phyloP scores from a whole-genome alignment of 2,797 vertebrate species.

The Pogonophryne albipinna region DNA sequence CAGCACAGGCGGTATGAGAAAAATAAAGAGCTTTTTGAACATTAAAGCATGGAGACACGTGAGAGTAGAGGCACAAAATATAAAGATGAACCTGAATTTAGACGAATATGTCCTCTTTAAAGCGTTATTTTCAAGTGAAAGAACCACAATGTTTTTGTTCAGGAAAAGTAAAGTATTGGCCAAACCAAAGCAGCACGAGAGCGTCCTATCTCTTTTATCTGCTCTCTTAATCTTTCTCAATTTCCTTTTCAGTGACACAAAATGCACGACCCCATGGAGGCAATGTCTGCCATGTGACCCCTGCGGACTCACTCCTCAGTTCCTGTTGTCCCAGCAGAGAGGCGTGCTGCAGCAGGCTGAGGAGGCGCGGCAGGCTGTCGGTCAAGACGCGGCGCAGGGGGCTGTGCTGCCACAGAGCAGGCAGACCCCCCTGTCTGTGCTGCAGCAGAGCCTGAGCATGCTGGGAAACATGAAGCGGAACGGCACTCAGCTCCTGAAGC shows the following conservation, averaged over 20 bases:
- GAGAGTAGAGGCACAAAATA: no score
- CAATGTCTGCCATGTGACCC: no score
- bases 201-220: neutral
- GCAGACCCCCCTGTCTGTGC: constrained; percentile 13
- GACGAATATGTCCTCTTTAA: neutral
- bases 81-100: no score
- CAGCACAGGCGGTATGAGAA: no score
- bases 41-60: no score
- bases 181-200: neutral
- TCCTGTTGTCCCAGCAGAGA: constrained; percentile 86
- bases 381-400: constrained; percentile 68
- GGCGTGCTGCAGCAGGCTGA: constrained; percentile 78
- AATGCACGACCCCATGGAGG: neutral
- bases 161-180: no score
- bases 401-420: constrained; percentile 79
- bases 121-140: neutral
- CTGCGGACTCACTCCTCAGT: constrained; percentile 85
- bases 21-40: no score
- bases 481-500: constrained; percentile 76
- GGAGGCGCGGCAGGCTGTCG: constrained; percentile 72
- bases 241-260: neutral
- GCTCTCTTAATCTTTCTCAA: neutral
- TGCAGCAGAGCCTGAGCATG: constrained; percentile 69
- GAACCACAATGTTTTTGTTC: neutral
- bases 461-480: constrained; percentile 69